phyloP scores from a whole-genome alignment of 2,888 invertebrate genomes.

The Pterobdella sp. region DNA sequence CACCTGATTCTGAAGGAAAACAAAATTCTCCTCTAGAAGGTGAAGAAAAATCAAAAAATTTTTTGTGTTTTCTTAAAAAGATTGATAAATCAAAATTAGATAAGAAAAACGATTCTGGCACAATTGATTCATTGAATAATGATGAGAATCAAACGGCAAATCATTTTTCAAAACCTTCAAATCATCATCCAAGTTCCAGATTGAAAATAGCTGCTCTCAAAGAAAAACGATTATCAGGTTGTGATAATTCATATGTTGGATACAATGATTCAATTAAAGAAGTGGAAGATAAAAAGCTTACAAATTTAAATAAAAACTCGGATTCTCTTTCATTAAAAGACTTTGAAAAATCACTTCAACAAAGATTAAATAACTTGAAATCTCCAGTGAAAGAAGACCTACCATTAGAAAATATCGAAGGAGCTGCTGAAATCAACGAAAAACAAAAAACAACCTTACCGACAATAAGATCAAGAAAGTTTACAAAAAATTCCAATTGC shows the following conservation, averaged over 20 bases:
- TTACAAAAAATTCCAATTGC: not conserved
- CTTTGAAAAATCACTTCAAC: not conserved
- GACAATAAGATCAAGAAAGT: not conserved
- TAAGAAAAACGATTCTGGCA: not conserved
- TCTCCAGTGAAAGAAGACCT: not conserved
- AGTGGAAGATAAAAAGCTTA: not conserved
- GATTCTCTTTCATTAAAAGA: not conserved
- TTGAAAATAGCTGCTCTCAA: not conserved
- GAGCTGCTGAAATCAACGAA: not conserved
- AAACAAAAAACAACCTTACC: not conserved
- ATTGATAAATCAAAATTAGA: not conserved
- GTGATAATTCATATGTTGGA: not conserved
- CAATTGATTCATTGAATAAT: not conserved
- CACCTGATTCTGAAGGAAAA: not conserved
- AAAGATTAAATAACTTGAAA: not conserved
- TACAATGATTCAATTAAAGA: not conserved
- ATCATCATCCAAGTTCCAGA: constrained; percentile 4
- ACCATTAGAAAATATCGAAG: not conserved
- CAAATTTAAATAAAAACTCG: not conserved
- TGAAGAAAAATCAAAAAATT: not conserved
- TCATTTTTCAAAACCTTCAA: not conserved
- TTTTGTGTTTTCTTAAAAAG: constrained; percentile 2
- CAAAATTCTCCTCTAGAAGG: not conserved
- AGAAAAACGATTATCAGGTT: not conserved
- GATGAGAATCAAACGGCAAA: constrained; percentile 7